Conservation (phyloP, 2,888 invertebrate species). For the Caenorhabditis japonica region DNA sequence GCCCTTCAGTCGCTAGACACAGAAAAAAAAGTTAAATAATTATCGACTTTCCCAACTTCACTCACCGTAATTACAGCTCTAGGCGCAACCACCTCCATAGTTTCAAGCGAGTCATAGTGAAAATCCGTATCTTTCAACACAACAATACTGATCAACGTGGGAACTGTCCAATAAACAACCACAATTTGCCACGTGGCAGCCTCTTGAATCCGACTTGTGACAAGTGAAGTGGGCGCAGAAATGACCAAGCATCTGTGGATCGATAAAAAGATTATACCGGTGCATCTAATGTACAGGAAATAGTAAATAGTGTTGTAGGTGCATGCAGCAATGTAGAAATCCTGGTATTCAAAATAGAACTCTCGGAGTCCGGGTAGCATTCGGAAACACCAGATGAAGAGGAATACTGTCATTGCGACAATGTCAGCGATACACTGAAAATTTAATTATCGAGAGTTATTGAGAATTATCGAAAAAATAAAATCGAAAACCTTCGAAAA, state of each 20-base stretch:
- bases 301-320: constrained; percentile 42
- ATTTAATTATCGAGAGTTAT: too few relatives aligned
- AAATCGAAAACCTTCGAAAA: constrained; percentile 3
- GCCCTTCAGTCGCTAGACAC: too few relatives aligned
- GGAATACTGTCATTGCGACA: constrained; percentile 28
- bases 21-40: too few relatives aligned
- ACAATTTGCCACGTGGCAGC: constrained; percentile 5
- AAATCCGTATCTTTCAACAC: constrained; percentile 36
- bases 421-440: constrained; percentile 38
- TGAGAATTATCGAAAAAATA: background rate
- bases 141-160: constrained; percentile 33
- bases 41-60: background rate
- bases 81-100: constrained; percentile 17
- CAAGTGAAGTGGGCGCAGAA: background rate
- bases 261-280: constrained; percentile 32
- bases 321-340: constrained; percentile 34
- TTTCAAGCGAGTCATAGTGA: constrained; percentile 13
- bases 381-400: constrained; percentile 6
- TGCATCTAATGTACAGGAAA: constrained; percentile 38
- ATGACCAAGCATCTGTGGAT: constrained; percentile 36
- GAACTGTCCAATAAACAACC: constrained; percentile 24
- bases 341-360: constrained; percentile 25
- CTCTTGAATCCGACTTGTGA: constrained; percentile 15
- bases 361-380: constrained; percentile 5
- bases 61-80: constrained; percentile 1